Percentiles rank a stretch among this genome's conserved stretches.
These are phyloP conservation scores for Stenodera caucasica DNA, from an alignment of 2,888 invertebrate species.

Conservation along the genomic window DNA sequence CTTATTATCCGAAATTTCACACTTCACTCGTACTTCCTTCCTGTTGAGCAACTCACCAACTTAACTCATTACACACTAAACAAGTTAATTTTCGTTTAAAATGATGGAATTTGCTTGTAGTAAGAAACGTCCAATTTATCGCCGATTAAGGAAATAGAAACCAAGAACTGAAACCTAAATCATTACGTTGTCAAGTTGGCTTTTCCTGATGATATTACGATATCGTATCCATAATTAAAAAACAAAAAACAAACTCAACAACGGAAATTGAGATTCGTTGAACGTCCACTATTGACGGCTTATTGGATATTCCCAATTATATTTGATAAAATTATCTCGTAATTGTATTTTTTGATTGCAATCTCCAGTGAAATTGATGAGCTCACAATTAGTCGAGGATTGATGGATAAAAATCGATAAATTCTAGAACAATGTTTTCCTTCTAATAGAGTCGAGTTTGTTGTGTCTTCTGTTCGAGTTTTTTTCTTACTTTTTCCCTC, in stretches of 20 bases:
- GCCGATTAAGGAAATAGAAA: conserved; percentile 28
- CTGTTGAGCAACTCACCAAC: conserved; percentile 21
- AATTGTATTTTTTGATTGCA: conserved; percentile 23
- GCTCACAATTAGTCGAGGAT: no score
- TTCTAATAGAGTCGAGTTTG: background rate
- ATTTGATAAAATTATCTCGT: conserved; percentile 11
- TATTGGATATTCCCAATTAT: conserved; percentile 14
- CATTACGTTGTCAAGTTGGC: background rate
- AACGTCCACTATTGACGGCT: no score
- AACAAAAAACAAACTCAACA: conserved; percentile 15
- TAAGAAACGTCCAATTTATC: conserved; percentile 33
- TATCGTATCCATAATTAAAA: background rate
- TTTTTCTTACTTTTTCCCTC: background rate
- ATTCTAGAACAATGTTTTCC: background rate
- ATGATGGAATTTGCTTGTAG: conserved; percentile 31
- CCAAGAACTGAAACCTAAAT: conserved; percentile 10
- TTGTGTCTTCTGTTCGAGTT: background rate
- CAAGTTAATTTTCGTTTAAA: conserved; percentile 33
- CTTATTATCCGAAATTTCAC: background rate
- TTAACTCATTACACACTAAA: conserved; percentile 35
- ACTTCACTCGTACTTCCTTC: background rate
- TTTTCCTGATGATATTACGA: conserved; percentile 7
- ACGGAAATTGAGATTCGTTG: no score
- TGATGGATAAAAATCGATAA: background rate
- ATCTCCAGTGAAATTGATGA: background rate